Percentiles rank a stretch among this genome's conserved stretches.
Conservation (phyloP, 2,113 vertebrate species). For the Haemorhous mexicanus region DNA sequence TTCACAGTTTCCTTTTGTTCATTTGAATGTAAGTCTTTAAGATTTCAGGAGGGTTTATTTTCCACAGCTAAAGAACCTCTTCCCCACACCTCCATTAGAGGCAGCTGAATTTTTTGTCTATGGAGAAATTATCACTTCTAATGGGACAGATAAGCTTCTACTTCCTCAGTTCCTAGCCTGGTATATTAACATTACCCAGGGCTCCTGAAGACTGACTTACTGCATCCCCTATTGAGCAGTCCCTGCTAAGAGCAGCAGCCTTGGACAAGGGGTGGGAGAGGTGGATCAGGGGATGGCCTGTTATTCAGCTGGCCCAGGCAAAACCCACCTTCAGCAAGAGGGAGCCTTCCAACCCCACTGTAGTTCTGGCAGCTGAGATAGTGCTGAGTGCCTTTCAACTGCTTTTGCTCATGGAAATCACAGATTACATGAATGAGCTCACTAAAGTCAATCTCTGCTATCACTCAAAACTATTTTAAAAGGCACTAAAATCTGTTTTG, state of each 20-base stretch:
- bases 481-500: not conserved
- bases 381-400: not conserved
- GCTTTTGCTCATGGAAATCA: not conserved
- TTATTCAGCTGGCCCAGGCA: not conserved
- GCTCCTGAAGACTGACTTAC: not conserved
- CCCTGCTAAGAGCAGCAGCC: not conserved
- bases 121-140: not conserved
- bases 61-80: not conserved
- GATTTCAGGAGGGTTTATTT: not conserved
- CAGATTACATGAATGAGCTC: not conserved
- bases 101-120: not conserved
- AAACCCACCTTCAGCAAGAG: not conserved
- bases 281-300: not conserved
- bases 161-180: not conserved
- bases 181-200: not conserved
- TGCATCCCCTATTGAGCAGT: not conserved
- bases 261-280: not conserved
- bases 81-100: not conserved
- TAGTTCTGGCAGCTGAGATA: not conserved
- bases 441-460: not conserved
- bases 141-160: not conserved
- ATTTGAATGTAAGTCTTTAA: not conserved
- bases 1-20: not conserved
- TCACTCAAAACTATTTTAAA: not conserved
- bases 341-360: fast-evolving